Evolutionary conservation across 2,113 vertebrate species (phyloP), one percentile per base, ranked within the genome.

Genomic region (Osmerus mordax): DNA sequence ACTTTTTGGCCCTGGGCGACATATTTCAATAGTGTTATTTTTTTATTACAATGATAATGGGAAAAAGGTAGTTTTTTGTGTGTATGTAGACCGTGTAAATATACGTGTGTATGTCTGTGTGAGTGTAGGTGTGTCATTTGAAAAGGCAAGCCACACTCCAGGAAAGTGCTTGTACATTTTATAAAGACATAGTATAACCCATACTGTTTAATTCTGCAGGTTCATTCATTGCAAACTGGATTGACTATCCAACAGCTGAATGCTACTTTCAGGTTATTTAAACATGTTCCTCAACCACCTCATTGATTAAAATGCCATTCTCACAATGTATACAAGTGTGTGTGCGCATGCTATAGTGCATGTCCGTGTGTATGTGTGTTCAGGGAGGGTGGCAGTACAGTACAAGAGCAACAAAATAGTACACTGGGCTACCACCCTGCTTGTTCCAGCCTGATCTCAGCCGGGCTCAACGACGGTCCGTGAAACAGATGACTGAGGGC

Each of bases 1-100:
- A 56, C 25, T 55, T 68, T 36, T 32, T 6, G 28, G 23, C 41
- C 25, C 23, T 32, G 53, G 67, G 67, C 53, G 3, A 56, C 67
- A 68, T 55, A 32, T 55, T 68, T 56, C 52, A 68, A 56, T 68
- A 55, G 16, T 32, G 67, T 18, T 56, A 55, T 32, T 55, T 21
- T 47, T 65, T 68, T 68, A 68, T 68, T 68, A 68, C 67, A 23
- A 68, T 55, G 67, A 68, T 55, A 68, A 68, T 68, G 52, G 53
- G 19, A 56, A 28, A 29, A 55, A 19, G 28, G 53, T 29, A 18
- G 36, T 65, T 65, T 63, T 63, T 63, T 65, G 14, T 65, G 18
- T 12, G 36, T 11, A n/a, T 41, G 36, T 19, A 47, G 8, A 47
- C 41, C 9, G 64, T 51, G 36, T 65, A n/a, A 18, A 6, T 55